Evolutionary conservation across 2,888 invertebrate species (phyloP).

Genomic region (Anagyrus pseudococci): DNA sequence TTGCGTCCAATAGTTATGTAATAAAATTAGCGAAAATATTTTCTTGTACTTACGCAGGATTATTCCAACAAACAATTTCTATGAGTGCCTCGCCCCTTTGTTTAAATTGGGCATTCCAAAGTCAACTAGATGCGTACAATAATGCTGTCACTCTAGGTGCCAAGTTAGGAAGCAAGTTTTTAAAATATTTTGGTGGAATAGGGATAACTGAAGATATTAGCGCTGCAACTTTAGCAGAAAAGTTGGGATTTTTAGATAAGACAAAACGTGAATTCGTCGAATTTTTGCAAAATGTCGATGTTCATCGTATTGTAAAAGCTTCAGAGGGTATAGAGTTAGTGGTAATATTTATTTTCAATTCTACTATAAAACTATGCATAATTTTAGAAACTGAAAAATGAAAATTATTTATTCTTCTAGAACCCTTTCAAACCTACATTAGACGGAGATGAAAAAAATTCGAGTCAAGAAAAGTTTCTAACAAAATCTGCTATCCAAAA

Average conservation of each 20-base stretch:
- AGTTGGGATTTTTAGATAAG: background rate
- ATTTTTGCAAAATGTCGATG: no score
- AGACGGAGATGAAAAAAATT: slow-evolving; percentile 58
- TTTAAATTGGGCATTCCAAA: slow-evolving; percentile 39
- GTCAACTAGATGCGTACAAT: slow-evolving; percentile 25
- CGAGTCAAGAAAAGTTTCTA: slow-evolving; percentile 63
- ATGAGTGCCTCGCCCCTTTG: slow-evolving; percentile 44
- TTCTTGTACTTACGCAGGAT: slow-evolving; percentile 20
- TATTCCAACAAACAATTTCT: slow-evolving; percentile 40
- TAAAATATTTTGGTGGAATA: no score
- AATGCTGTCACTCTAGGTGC: slow-evolving; percentile 35
- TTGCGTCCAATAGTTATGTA: no score
- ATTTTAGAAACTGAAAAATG: no score
- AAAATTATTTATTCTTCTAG: slow-evolving; percentile 17
- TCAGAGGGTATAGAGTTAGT: background rate
- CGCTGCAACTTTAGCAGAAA: no score
- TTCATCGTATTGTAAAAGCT: no score
- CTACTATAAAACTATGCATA: no score
- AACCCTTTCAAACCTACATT: slow-evolving; percentile 64
- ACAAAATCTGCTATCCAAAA: slow-evolving; percentile 60
- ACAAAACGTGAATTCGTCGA: background rate
- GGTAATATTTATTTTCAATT: background rate
- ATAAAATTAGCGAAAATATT: background rate
- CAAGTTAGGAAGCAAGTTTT: no score
- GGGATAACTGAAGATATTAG: no score